Conservation (phyloP, 2,113 vertebrate species). For the Ptilonorhynchus violaceus region DNA sequence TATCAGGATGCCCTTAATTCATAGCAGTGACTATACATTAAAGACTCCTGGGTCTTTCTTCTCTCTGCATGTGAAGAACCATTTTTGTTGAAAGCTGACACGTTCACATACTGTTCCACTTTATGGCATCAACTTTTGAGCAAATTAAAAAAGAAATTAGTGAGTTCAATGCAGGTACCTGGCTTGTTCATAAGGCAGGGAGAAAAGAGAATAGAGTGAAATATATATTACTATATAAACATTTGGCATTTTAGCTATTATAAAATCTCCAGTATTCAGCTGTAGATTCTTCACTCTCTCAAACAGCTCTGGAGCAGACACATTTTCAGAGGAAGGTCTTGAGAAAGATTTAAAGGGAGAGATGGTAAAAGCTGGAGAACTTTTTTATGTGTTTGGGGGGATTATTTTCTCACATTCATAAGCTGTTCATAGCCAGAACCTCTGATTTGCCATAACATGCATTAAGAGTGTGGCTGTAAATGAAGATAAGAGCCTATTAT, state of each 20-base stretch:
- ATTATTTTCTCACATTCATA: neutral
- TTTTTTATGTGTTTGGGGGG: neutral
- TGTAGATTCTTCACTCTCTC: neutral
- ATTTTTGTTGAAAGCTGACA: neutral
- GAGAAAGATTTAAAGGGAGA: neutral
- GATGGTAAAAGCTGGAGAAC: neutral
- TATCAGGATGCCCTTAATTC: neutral
- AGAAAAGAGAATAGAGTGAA: neutral
- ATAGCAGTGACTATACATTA: rapidly evolving
- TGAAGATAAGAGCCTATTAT: neutral
- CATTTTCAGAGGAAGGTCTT: neutral
- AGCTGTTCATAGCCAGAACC: neutral
- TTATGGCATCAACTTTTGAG: neutral
- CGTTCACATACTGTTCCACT: neutral
- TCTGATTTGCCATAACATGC: neutral
- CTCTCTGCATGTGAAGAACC: neutral
- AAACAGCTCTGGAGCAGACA: neutral
- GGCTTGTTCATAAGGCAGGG: neutral
- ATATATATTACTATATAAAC: neutral
- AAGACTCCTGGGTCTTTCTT: neutral
- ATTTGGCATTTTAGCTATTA: neutral
- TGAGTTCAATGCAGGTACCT: neutral
- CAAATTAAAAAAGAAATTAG: neutral
- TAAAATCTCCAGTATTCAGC: neutral
- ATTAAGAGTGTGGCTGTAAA: neutral